phyloP scores from a whole-genome alignment of 2,888 invertebrate species.

The Cepaea hortensis region DNA sequence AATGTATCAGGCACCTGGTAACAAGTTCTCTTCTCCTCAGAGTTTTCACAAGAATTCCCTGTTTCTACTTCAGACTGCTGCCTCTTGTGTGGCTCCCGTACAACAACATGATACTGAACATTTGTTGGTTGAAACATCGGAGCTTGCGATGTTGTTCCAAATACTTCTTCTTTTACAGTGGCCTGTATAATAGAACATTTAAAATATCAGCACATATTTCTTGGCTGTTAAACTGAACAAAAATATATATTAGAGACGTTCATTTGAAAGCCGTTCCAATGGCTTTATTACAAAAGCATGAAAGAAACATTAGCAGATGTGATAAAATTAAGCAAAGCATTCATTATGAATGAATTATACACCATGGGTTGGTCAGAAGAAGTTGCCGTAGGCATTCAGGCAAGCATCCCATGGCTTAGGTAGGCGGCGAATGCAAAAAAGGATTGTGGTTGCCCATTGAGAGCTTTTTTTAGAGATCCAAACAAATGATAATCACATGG shows the following conservation, averaged over 20 bases:
- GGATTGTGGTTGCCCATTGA: no score
- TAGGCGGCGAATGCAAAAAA: no score
- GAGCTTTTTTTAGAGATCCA: no score
- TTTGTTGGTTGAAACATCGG: neutral
- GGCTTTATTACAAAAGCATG: neutral
- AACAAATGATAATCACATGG: no score
- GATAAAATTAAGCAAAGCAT: no score
- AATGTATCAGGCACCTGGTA: neutral
- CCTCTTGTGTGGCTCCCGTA: constrained; percentile 32
- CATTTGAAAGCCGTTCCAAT: no score
- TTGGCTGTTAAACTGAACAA: neutral
- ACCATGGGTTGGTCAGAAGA: no score
- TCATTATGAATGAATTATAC: no score
- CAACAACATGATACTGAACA: constrained; percentile 26
- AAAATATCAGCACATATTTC: neutral
- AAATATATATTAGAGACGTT: no score
- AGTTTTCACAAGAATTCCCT: neutral
- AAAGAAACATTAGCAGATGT: no score
- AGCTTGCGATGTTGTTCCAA: neutral
- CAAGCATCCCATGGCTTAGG: no score
- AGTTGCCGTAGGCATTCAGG: no score
- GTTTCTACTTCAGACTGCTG: neutral
- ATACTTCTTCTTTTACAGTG: constrained; percentile 12
- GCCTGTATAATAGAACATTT: neutral
- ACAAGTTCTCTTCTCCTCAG: constrained; percentile 10